Base-by-base conservation (phyloP, 1,140 invertebrate species). In the Radopholus similis region DNA sequence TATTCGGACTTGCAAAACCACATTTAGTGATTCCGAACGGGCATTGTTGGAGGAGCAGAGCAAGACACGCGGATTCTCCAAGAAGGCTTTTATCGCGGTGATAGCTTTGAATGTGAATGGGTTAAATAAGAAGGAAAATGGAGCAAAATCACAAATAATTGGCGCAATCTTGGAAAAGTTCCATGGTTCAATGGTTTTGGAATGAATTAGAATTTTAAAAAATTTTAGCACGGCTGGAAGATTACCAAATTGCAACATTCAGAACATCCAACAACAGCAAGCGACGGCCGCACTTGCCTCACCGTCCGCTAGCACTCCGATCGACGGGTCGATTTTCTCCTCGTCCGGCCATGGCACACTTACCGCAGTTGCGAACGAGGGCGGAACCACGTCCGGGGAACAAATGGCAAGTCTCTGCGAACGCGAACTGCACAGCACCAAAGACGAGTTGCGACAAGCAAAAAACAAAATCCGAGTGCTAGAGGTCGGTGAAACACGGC, bases 51-150 rank as follows among this genome's bases (percentile, higher is more conserved):
- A 28, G 32, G 66, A 38, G 47, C 40, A 55, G 34, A 71, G 21
- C 28, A 35, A 13, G 58, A 55, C 66, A 8, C 21, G 65, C 23
- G 66, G 54, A 30, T 68, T 68, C 66, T 68, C 66, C n/a, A 68
- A 68, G 34, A 68, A 68, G 47, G 66, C 66, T 11, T 49, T 68
- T 34, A 66, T 68, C 47, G 66, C 66, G 66, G 66, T 68, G 35
- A 62, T 59, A 15, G 40, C 53, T 54, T 59, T 66, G 32, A 59
- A 44, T 44, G 54, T 64, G 54, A 64, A 64, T 49, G 21, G 26
- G 21, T 57, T 44, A 47, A 64, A 59, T 28, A 4, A 28, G 37
- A 23, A 26, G 18, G 18, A 47, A 18, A 1, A 34, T 54, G 18
- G 40, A 49, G 30, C 21, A 54, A 35, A 35, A 35, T 18, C 51